phyloP scores from a whole-genome alignment of 1,140 invertebrate species.

The Drosophila albomicans region DNA sequence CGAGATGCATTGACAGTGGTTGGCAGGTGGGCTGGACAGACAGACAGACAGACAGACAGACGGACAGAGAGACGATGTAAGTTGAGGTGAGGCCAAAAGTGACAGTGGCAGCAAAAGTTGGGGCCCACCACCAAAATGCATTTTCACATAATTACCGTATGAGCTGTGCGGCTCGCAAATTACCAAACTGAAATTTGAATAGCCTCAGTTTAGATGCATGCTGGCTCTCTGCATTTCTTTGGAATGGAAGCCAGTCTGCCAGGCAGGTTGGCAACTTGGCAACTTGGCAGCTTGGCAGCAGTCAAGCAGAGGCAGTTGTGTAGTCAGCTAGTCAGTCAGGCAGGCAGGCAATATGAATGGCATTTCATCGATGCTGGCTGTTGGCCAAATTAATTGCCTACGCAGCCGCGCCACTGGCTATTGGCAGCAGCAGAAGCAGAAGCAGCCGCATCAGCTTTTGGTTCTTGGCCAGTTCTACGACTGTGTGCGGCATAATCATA shows the following conservation, averaged over 20 bases:
- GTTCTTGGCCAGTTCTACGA: constrained; percentile 40
- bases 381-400: constrained; percentile 79
- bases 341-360: constrained; percentile 66
- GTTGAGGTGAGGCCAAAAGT: constrained; percentile 47
- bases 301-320: constrained; percentile 22
- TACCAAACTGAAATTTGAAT: constrained; percentile 76
- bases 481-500: constrained; percentile 77
- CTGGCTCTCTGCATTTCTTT: constrained; percentile 36
- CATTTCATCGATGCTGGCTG: constrained; percentile 72
- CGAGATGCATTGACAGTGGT: constrained; percentile 75
- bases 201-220: constrained; percentile 38
- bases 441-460: constrained; percentile 30
- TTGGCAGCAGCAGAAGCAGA: constrained; percentile 8
- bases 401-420: constrained; percentile 52
- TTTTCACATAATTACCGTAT: constrained; percentile 83
- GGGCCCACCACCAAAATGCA: constrained; percentile 68
- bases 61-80: neutral
- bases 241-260: constrained; percentile 40
- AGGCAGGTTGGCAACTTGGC: constrained; percentile 8
- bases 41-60: constrained; percentile 21
- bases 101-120: constrained; percentile 61
- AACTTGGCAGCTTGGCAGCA: constrained; percentile 15
- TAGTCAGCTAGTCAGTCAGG: constrained; percentile 12
- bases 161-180: constrained; percentile 68
- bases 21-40: constrained; percentile 23